phyloP scores from a whole-genome alignment of 2,113 vertebrate genomes.

The Peromyscus californicus region DNA sequence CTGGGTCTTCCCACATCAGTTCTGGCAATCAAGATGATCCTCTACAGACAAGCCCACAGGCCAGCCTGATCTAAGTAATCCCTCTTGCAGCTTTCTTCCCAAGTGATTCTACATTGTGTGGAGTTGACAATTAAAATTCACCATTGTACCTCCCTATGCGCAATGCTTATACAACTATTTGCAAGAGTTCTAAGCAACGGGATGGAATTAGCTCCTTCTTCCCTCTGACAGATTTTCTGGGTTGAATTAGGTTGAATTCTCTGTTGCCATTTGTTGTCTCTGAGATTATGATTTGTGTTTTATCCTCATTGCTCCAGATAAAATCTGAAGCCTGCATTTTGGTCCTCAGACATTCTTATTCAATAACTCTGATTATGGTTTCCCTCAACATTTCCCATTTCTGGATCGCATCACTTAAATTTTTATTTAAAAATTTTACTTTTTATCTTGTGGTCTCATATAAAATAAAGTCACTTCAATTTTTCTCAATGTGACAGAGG shows the following conservation, averaged over 20 bases:
- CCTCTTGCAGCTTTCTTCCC: no score
- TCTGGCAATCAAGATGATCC: neutral
- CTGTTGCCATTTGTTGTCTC: neutral
- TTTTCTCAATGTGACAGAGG: neutral
- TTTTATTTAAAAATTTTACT: neutral
- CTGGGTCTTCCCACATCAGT: neutral
- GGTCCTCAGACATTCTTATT: neutral
- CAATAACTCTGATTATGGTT: neutral
- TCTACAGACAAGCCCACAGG: neutral
- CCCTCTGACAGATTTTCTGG: neutral
- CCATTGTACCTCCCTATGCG: no score
- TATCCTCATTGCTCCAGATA: neutral
- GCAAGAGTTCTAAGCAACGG: neutral
- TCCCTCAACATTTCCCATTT: neutral
- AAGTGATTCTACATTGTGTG: no score
- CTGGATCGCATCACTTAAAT: neutral
- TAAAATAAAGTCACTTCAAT: neutral
- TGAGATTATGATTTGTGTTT: neutral
- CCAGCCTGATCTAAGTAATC: neutral
- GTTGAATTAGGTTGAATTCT: neutral
- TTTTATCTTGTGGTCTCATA: slow-evolving; percentile 28
- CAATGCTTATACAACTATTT: neutral
- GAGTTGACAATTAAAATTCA: neutral
- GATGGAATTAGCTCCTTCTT: neutral
- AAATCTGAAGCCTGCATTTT: neutral